Percentiles rank a stretch among this genome's conserved stretches.
Conservation (phyloP, 2,888 invertebrate genomes). For the Synanthedon formicaeformis region DNA sequence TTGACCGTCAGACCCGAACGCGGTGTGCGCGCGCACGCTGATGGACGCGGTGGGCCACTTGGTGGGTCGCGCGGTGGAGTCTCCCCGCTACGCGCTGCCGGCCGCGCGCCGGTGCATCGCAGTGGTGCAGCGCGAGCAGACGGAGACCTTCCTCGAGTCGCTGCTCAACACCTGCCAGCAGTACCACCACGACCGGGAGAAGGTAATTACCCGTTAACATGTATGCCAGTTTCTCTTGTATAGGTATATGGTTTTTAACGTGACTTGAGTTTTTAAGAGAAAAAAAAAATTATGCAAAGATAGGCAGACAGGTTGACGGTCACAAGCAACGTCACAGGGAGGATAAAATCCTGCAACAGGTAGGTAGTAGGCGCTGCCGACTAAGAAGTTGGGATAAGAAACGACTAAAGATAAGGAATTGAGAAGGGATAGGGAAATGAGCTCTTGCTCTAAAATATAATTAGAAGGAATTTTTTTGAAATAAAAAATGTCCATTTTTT, state of each 20-base stretch:
- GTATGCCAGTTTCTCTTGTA: too few relatives aligned
- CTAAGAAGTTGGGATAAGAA: too few relatives aligned
- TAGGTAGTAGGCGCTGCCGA: too few relatives aligned
- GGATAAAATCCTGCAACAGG: neutral
- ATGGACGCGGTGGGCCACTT: conserved; percentile 89
- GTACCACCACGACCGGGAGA: conserved; percentile 87
- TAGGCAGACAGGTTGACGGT: too few relatives aligned
- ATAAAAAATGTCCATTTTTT: too few relatives aligned
- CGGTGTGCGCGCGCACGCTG: conserved; percentile 73
- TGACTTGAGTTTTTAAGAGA: too few relatives aligned
- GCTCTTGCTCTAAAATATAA: too few relatives aligned
- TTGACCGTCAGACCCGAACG: conserved; percentile 76
- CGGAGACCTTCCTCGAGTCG: conserved; percentile 90
- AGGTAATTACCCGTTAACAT: conserved; percentile 38
- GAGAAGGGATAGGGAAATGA: too few relatives aligned
- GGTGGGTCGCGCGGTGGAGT: conserved; percentile 84
- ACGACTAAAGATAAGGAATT: too few relatives aligned
- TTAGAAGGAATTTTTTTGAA: too few relatives aligned
- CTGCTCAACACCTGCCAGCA: conserved; percentile 90
- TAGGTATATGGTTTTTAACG: too few relatives aligned
- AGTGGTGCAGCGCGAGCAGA: conserved; percentile 88
- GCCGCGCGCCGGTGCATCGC: conserved; percentile 88
- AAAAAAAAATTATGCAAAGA: too few relatives aligned
- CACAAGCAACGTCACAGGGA: neutral
- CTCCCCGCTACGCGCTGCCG: conserved; percentile 81